phyloP scores from a whole-genome alignment of 2,888 invertebrate species.

The Eupithecia insigniata region DNA sequence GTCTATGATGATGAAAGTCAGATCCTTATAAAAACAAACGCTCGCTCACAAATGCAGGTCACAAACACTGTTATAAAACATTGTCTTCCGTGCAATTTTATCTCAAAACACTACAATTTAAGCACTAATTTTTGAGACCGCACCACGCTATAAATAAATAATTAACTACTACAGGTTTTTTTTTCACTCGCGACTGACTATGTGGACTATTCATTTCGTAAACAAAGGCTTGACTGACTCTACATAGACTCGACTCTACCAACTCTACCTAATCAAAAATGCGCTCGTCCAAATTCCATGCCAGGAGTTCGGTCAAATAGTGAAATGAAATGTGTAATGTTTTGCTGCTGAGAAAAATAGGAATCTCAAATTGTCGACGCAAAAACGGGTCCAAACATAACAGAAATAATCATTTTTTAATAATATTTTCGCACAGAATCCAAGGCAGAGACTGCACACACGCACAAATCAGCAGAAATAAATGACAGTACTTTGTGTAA shows the following conservation, averaged over 20 bases:
- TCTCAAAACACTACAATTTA: conserved; percentile 45
- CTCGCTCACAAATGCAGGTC: conserved; percentile 23
- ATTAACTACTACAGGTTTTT: conserved; percentile 22
- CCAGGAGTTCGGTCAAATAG: conserved; percentile 32
- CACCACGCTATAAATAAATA: conserved; percentile 35
- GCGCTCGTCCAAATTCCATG: conserved; percentile 51
- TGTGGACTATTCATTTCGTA: conserved; percentile 56
- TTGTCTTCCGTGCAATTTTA: conserved; percentile 16
- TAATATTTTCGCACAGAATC: background rate
- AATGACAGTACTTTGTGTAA: too few species aligned
- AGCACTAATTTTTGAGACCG: background rate
- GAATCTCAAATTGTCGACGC: background rate
- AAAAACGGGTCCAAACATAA: background rate
- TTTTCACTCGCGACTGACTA: conserved; percentile 49
- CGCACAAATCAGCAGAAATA: background rate
- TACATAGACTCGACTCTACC: too few species aligned
- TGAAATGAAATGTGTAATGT: background rate
- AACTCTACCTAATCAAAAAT: conserved; percentile 46
- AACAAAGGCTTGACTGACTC: conserved; percentile 49
- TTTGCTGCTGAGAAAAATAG: background rate
- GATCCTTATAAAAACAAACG: background rate
- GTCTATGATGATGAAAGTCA: conserved; percentile 12
- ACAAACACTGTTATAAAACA: conserved; percentile 50
- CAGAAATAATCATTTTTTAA: background rate
- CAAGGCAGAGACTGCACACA: background rate